Conservation (phyloP, 2,888 invertebrate species). For the Hermodice carunculata region DNA sequence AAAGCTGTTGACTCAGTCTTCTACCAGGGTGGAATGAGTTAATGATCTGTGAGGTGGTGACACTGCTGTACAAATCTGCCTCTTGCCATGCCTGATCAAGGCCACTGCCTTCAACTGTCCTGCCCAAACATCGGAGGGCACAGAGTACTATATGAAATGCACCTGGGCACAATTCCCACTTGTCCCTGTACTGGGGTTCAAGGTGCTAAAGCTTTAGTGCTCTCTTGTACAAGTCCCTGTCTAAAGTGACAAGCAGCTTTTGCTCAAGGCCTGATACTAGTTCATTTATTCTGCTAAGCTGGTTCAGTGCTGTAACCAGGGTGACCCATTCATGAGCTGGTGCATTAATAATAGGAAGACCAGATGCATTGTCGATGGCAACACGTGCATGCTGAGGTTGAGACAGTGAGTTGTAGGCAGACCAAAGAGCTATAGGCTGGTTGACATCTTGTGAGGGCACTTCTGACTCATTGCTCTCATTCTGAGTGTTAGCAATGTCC, state of each 20-base stretch:
- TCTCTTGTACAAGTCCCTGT: conserved; percentile 22
- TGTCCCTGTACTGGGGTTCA: conserved; percentile 16
- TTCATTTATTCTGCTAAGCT: conserved; percentile 7
- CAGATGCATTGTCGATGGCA: not conserved
- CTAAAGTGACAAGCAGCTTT: not conserved
- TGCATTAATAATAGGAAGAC: conserved; percentile 18
- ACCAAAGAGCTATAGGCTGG: conserved; percentile 16
- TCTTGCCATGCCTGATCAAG: conserved; percentile 17
- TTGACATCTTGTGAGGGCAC: no score
- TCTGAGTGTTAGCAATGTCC: no score
- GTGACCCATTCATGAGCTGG: conserved; percentile 14
- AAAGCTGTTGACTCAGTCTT: no score
- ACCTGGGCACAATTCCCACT: conserved; percentile 19
- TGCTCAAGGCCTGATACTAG: not conserved
- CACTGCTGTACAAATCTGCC: conserved; percentile 23
- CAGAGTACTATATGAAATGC: conserved; percentile 17
- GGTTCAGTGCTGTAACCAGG: conserved; percentile 12
- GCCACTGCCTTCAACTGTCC: conserved; percentile 13
- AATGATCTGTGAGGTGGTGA: conserved; percentile 12
- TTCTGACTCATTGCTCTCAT: no score
- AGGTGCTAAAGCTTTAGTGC: conserved; percentile 13
- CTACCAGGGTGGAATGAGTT: no score
- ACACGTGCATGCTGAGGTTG: not conserved
- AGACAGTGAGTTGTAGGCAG: conserved; percentile 14
- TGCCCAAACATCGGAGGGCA: conserved; percentile 10